Evolutionary conservation across 1,140 invertebrate species (phyloP), one percentile per base, ranked within the genome.

Genomic region (Drosophila sulfurigaster): DNA sequence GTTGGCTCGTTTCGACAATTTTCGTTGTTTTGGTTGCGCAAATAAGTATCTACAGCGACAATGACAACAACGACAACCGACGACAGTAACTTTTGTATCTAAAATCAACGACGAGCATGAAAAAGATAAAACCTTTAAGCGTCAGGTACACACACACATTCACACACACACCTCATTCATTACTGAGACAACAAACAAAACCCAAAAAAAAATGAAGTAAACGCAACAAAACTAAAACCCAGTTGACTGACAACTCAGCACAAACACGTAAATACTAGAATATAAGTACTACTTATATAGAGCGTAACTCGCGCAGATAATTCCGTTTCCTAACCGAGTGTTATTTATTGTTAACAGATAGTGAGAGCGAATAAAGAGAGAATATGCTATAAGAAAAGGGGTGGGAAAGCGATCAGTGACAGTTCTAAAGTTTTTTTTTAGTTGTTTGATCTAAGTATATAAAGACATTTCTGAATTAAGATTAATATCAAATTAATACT

Each of bases 61-160:
- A 48, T 32, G 8, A 52, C 58, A 49, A 41, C 73, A 48, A 32
- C 73, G 60, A 81, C 75, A 77, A 41, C 52, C 54, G 25, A 46
- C 76, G 46, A 70, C 78, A 73, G 64, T 63, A 70, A 59, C 54
- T 43, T 77, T 90, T 88, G 85, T 88, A 88, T 88, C 85, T 88
- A 85, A 89, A 89, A 88, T 89, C 85, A 88, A 88, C 75, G 71
- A 80, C 77, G 77, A 62, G 70, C 81, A 78, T 48, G 76, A 78
- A 69, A 80, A 63, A 89, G 81, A 87, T 82, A 87, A 89, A 88
- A 88, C 77, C 76, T 88, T 88, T 75, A 81, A 88, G 83, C 83
- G 67, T 79, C 77, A 70, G 60, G 71, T 68, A 83, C 71, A 83
- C 70, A 80, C 48, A 62, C 52, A 73, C 51, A 70, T 66, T 73